Conservation (phyloP, 2,797 vertebrate genomes). For the Distichodus sexfasciatus region DNA sequence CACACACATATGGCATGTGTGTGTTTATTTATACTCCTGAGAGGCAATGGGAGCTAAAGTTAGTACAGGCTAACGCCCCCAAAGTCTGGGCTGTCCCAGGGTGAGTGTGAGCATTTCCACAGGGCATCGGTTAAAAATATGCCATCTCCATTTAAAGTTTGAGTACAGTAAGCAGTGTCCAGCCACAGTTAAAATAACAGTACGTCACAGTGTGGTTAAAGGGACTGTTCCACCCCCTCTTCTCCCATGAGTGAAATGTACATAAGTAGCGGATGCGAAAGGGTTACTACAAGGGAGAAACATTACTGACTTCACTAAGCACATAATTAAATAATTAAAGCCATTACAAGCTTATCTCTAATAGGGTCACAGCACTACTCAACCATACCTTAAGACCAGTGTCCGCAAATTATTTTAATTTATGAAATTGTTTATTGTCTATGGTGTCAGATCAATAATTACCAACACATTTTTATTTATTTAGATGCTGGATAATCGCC, state of each 20-base stretch:
- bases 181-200: constrained; percentile 60
- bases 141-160: constrained; percentile 72
- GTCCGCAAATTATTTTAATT: too few relatives aligned
- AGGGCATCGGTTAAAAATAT: constrained; percentile 72
- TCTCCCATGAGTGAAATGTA: constrained; percentile 71
- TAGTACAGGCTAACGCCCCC: constrained; percentile 69
- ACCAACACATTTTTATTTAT: too few relatives aligned
- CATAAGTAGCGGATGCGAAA: constrained; percentile 42
- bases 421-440: too few relatives aligned
- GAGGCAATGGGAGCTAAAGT: constrained; percentile 66
- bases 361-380: too few relatives aligned
- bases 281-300: constrained; percentile 13
- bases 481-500: too few relatives aligned
- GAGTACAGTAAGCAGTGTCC: constrained; percentile 57
- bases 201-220: constrained; percentile 57
- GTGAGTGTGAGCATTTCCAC: constrained; percentile 55
- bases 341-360: too few relatives aligned
- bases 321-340: too few relatives aligned
- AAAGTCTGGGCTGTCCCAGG: constrained; percentile 68
- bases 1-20: too few relatives aligned
- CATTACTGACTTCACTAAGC: background rate
- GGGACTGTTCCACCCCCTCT: constrained; percentile 71
- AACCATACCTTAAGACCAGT: too few relatives aligned
- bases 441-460: too few relatives aligned
- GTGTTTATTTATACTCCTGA: constrained; percentile 71